phyloP scores from a whole-genome alignment of 2,888 invertebrate species.

The Erpobdella octoculata region DNA sequence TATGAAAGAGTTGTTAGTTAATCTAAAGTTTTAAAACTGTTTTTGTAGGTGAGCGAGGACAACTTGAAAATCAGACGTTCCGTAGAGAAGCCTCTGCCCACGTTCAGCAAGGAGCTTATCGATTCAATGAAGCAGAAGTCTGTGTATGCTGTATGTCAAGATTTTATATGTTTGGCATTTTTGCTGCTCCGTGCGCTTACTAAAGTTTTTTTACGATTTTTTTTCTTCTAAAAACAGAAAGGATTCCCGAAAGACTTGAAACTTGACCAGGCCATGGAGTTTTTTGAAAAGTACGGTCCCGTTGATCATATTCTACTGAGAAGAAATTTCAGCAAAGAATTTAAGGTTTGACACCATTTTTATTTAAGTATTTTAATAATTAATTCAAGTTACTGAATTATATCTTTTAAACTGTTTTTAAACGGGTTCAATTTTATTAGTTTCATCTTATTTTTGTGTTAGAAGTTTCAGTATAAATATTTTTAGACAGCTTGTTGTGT shows the following conservation, averaged over 20 bases:
- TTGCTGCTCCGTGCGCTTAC: too few species aligned
- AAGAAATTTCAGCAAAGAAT: slow-evolving; percentile 45
- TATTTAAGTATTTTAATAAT: neutral
- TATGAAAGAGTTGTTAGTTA: neutral
- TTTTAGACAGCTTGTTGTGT: too few species aligned
- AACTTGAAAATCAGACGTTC: slow-evolving; percentile 67
- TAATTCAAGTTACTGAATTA: neutral
- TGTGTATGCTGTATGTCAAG: slow-evolving; percentile 58
- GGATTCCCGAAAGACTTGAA: slow-evolving; percentile 56
- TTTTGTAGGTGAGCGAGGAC: slow-evolving; percentile 61
- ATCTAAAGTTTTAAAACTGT: neutral
- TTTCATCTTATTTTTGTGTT: too few species aligned
- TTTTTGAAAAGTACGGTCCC: slow-evolving; percentile 64
- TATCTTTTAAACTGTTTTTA: neutral
- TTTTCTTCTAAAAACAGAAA: slow-evolving; percentile 57
- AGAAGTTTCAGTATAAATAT: too few species aligned
- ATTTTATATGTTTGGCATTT: neutral
- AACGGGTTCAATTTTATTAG: too few species aligned
- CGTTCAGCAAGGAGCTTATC: slow-evolving; percentile 72
- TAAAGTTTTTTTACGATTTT: neutral
- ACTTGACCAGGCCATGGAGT: slow-evolving; percentile 67
- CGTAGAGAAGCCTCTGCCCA: slow-evolving; percentile 69
- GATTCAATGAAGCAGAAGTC: slow-evolving; percentile 70
- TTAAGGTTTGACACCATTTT: slow-evolving; percentile 42
- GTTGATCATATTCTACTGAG: slow-evolving; percentile 62